Conservation (phyloP, 2,113 vertebrate genomes). For the Chaetura pelagica region DNA sequence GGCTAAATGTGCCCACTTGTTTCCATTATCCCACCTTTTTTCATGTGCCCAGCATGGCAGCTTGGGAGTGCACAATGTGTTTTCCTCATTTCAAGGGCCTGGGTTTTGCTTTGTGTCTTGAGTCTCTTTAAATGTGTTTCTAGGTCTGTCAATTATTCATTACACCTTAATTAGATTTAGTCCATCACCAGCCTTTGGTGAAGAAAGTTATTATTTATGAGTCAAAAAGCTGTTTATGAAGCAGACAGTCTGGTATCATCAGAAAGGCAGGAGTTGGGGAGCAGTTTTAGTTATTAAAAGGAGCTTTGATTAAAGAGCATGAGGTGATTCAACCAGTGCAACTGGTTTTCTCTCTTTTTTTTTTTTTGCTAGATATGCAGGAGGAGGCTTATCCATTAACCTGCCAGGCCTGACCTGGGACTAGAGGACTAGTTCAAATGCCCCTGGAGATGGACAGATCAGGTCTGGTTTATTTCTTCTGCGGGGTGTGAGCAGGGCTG, state of each 20-base stretch:
- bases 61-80: background rate
- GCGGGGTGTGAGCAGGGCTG: background rate
- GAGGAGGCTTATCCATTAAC: background rate
- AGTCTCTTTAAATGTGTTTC: background rate
- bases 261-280: background rate
- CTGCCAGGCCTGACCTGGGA: background rate
- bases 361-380: background rate
- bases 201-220: conserved; percentile 33
- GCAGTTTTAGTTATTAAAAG: conserved; percentile 17
- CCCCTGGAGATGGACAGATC: background rate
- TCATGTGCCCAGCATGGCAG: background rate
- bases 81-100: background rate
- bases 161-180: background rate
- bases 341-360: background rate
- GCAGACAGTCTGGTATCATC: background rate
- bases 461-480: background rate
- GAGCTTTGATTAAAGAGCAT: conserved; percentile 31
- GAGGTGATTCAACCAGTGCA: conserved; percentile 27
- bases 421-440: background rate
- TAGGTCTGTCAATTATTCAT: conserved; percentile 4
- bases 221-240: conserved; percentile 39
- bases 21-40: background rate
- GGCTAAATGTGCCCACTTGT: background rate
- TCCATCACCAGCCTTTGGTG: background rate
- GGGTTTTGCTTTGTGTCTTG: background rate